phyloP scores from a whole-genome alignment of 2,113 vertebrate genomes.

The Zosterops japonicus region DNA sequence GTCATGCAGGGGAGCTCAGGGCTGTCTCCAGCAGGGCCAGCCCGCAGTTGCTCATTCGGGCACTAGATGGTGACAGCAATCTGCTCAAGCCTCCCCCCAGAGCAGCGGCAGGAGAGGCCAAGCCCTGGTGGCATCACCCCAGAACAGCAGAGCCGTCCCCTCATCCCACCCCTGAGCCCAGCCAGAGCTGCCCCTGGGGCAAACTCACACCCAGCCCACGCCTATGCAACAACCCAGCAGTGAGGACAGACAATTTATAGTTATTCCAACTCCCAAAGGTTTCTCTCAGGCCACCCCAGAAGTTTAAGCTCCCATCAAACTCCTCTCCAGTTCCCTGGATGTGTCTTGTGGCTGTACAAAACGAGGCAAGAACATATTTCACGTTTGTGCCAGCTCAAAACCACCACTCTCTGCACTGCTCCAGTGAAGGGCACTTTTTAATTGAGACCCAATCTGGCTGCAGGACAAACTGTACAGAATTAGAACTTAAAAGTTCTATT shows the following conservation, averaged over 20 bases:
- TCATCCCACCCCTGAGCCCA: neutral
- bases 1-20: neutral
- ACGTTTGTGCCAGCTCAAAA: neutral
- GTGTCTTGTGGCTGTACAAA: neutral
- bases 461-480: neutral
- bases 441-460: neutral
- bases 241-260: neutral
- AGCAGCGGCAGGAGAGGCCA: neutral
- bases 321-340: neutral
- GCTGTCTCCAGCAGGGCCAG: fast-evolving
- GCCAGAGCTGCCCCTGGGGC: neutral
- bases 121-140: too few species aligned
- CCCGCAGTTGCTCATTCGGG: neutral
- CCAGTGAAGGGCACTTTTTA: neutral
- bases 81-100: neutral
- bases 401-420: neutral
- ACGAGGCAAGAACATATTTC: neutral
- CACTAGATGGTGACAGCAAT: neutral
- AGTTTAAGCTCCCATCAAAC: neutral
- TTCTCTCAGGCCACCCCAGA: neutral
- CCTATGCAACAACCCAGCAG: fast-evolving
- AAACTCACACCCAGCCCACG: neutral
- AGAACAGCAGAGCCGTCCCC: neutral
- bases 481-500: neutral
- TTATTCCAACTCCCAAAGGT: neutral